phyloP scores from a whole-genome alignment of 2,888 invertebrate species.

The Drosophila kuntzei region DNA sequence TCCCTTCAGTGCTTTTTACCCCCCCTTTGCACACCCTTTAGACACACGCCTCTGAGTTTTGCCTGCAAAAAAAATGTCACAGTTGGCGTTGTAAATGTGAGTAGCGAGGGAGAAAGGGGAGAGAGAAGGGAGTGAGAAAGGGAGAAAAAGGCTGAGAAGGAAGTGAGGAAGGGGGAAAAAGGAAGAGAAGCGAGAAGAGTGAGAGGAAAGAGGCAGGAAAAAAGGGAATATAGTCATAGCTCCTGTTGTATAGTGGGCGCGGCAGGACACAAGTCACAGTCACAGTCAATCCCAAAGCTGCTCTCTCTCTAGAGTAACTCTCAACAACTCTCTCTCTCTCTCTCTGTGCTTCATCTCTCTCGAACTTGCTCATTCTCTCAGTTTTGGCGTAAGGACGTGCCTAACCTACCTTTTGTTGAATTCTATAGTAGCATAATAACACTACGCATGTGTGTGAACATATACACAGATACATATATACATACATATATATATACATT shows the following conservation, averaged over 20 bases:
- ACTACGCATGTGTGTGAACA: conserved; percentile 17
- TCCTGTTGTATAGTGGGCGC: conserved; percentile 65
- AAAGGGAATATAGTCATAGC: conserved; percentile 12
- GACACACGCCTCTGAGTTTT: conserved; percentile 68
- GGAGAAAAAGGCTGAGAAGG: not conserved
- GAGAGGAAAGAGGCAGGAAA: not conserved
- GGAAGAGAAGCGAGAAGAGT: no score
- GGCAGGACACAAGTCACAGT: conserved; percentile 57
- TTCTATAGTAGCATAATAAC: conserved; percentile 71
- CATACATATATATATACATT: conserved; percentile 18
- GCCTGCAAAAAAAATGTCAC: conserved; percentile 55
- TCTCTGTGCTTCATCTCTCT: conserved; percentile 8
- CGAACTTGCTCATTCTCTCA: conserved; percentile 31
- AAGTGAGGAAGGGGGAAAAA: no score
- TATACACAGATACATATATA: conserved; percentile 19
- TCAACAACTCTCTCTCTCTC: not conserved
- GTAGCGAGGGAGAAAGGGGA: conserved; percentile 1
- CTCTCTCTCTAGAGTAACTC: conserved; percentile 1
- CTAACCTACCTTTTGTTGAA: conserved; percentile 82
- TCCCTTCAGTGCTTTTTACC: not conserved
- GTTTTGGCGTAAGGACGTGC: conserved; percentile 63
- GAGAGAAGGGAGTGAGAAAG: no score
- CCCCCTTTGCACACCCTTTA: conserved; percentile 2
- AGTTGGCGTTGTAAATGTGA: conserved; percentile 43
- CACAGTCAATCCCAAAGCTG: conserved; percentile 3